A percentile compares a stretch with the other conserved stretches of the same genome.
These are phyloP conservation scores for Mormyrus iriodes DNA, from an alignment of 2,113 vertebrate species.

Conservation along the genomic window DNA sequence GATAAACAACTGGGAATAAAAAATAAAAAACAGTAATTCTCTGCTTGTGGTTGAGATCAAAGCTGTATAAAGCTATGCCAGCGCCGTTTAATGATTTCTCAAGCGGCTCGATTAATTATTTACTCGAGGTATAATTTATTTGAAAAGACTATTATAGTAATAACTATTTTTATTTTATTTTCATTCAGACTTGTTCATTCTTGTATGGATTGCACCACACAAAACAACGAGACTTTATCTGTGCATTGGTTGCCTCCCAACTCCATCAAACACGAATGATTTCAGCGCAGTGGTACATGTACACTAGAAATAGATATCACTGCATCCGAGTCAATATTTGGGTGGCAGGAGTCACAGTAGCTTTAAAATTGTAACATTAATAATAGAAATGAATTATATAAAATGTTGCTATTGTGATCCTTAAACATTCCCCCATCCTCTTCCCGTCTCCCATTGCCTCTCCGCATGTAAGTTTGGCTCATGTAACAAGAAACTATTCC, in stretches of 20 bases:
- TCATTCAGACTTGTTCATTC: neutral
- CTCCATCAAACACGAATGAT: neutral
- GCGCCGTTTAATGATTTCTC: neutral
- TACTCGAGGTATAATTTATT: neutral
- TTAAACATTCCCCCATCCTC: neutral
- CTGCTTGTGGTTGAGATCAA: slow-evolving; percentile 15
- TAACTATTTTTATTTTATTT: neutral
- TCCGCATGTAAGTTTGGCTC: slow-evolving; percentile 24
- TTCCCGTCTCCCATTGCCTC: neutral
- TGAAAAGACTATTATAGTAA: neutral
- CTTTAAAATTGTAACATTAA: neutral
- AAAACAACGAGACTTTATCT: neutral
- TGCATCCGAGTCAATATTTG: neutral
- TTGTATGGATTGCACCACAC: neutral
- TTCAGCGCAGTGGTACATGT: neutral
- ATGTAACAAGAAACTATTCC: slow-evolving; percentile 30
- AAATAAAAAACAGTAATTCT: neutral
- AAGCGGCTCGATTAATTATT: slow-evolving; percentile 17
- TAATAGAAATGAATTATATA: neutral
- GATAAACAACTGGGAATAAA: neutral
- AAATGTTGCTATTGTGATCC: neutral
- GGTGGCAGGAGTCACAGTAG: neutral
- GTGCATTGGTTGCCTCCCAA: neutral
- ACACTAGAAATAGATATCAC: neutral
- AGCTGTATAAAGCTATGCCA: slow-evolving; percentile 8